Evolutionary conservation across 2,797 vertebrate species (phyloP).

Genomic region (Arremon aurantiirostris): DNA sequence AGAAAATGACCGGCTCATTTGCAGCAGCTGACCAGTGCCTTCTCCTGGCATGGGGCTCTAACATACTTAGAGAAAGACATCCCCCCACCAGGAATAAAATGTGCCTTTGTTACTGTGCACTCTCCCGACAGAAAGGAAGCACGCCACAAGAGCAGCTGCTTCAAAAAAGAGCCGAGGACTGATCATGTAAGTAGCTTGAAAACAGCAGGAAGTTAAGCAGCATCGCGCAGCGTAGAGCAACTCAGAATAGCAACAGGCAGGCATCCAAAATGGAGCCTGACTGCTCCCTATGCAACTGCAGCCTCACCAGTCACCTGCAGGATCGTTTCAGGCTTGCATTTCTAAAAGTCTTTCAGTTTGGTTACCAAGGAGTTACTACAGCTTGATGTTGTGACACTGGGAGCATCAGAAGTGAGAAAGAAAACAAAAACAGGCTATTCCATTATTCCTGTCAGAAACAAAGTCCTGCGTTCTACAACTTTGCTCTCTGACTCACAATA

Average conservation of each 20-base stretch:
- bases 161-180: not conserved
- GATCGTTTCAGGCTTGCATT: not conserved
- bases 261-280: conserved; percentile 54
- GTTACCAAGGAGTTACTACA: not conserved
- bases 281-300: not conserved
- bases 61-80: not conserved
- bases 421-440: not conserved
- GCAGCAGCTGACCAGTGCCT: not conserved
- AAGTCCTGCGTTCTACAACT: not conserved
- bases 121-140: not conserved
- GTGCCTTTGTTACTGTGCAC: not conserved
- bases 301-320: not conserved
- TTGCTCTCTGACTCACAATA: fast-evolving
- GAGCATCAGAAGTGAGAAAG: not conserved
- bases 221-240: not conserved
- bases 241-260: conserved; percentile 46
- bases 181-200: not conserved
- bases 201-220: conserved; percentile 48
- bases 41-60: not conserved
- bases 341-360: not conserved
- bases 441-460: not conserved
- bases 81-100: not conserved
- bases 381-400: not conserved
- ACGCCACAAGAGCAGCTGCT: not conserved
- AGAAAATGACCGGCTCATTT: not conserved